Percentiles rank a stretch among this genome's conserved stretches.
Evolutionary conservation across 2,888 invertebrate genomes (phyloP).

Genomic region (Adelognathus sp.): DNA sequence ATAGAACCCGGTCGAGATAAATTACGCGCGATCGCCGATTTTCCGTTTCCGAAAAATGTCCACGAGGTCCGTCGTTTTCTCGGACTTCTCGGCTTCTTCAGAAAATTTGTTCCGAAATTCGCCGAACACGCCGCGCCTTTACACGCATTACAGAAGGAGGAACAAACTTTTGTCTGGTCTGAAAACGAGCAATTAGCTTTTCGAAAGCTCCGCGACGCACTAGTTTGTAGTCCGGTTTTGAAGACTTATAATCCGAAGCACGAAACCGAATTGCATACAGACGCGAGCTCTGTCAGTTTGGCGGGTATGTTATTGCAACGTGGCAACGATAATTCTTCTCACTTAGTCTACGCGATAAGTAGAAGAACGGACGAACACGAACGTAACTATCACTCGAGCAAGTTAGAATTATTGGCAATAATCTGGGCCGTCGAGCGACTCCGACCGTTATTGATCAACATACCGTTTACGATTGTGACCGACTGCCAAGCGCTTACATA

Average conservation of each 20-base stretch:
- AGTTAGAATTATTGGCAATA: too few relatives aligned
- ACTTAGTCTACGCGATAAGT: too few relatives aligned
- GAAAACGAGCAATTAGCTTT: constrained; percentile 8
- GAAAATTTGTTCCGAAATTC: constrained; percentile 35
- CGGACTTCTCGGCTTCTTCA: constrained; percentile 24
- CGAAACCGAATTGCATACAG: constrained; percentile 25
- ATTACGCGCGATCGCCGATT: background rate
- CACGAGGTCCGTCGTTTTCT: constrained; percentile 9
- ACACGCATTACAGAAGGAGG: constrained; percentile 1
- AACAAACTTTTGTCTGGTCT: constrained; percentile 1
- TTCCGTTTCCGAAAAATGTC: background rate
- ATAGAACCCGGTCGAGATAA: constrained; percentile 51
- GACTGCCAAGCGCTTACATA: too few relatives aligned
- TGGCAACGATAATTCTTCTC: constrained; percentile 41
- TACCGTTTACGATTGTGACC: background rate
- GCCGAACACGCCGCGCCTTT: constrained; percentile 8
- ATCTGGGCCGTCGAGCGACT: too few relatives aligned
- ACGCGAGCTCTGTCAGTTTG: background rate
- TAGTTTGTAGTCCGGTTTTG: constrained; percentile 5
- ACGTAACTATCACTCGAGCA: too few relatives aligned
- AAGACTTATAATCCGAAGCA: constrained; percentile 17
- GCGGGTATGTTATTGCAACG: constrained; percentile 49
- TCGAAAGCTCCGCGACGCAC: constrained; percentile 3
- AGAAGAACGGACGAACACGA: too few relatives aligned
- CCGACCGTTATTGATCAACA: background rate